A percentile compares a stretch with the other conserved stretches of the same genome.
These are phyloP conservation scores for Araneus ventricosus DNA, from an alignment of 1,140 invertebrate genomes.

Conservation along the genomic window DNA sequence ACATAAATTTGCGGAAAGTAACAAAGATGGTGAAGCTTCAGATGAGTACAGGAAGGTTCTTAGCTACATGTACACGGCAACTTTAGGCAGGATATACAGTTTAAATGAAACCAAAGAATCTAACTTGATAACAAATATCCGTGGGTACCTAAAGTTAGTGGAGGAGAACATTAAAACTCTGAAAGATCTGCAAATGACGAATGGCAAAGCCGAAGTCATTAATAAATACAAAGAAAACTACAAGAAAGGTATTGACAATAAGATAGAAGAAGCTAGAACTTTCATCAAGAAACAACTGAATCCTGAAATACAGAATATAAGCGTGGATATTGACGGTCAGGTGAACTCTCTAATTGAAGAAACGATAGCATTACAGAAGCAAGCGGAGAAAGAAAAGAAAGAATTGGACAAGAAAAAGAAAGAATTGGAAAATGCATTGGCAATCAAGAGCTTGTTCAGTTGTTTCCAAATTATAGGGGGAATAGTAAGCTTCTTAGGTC, in stretches of 20 bases:
- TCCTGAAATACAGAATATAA: slow-evolving; percentile 27
- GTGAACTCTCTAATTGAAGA: background rate
- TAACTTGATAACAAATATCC: slow-evolving; percentile 13
- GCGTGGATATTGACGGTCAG: background rate
- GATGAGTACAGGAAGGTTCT: slow-evolving; percentile 7
- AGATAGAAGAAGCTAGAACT: slow-evolving; percentile 22
- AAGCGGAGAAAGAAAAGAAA: background rate
- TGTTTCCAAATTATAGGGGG: background rate
- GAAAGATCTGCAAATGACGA: background rate
- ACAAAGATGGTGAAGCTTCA: background rate
- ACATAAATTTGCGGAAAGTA: background rate
- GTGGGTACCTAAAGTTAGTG: background rate
- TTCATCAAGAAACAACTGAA: background rate
- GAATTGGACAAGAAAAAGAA: background rate
- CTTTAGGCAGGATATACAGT: background rate
- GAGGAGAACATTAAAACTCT: background rate
- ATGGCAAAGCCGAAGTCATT: background rate
- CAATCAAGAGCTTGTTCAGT: background rate
- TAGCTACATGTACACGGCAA: slow-evolving; percentile 13
- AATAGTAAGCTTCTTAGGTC: slow-evolving; percentile 18
- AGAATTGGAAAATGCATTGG: slow-evolving; percentile 12
- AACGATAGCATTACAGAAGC: background rate
- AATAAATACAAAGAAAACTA: slow-evolving; percentile 24
- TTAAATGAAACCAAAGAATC: background rate
- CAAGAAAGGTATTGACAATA: background rate